Conservation (phyloP, 2,888 invertebrate genomes). For the Germaria angustata region DNA sequence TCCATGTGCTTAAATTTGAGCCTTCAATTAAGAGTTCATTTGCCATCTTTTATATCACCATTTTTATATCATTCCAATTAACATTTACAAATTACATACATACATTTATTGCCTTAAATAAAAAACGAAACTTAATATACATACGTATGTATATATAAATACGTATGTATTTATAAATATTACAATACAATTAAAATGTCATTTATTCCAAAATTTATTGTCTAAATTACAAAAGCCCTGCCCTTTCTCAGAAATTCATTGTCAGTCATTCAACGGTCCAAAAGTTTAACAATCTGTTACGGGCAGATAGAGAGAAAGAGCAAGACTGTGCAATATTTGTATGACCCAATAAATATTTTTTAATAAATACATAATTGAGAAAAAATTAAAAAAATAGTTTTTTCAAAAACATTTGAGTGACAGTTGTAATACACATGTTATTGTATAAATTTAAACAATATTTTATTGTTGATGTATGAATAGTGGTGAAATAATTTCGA, state of each 20-base stretch:
- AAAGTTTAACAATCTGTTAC: conserved; percentile 48
- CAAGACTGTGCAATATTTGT: conserved; percentile 16
- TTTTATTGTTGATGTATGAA: conserved; percentile 9
- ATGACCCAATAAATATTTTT: conserved; percentile 49
- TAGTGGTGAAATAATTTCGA: no score
- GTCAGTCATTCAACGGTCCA: conserved; percentile 61
- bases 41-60: no score
- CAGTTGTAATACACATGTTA: conserved; percentile 60
- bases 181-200: background rate
- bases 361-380: conserved; percentile 30
- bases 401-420: conserved; percentile 31
- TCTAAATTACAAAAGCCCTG: background rate
- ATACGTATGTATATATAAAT: background rate
- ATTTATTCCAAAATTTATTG: background rate
- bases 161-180: background rate
- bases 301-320: background rate
- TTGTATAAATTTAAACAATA: conserved; percentile 29
- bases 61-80: no score
- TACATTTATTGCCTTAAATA: no score
- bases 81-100: no score
- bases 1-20: no score
- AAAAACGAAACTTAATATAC: no score
- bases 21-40: no score
- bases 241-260: conserved; percentile 24
- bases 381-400: background rate